Evolutionary conservation across 2,797 vertebrate genomes (phyloP).

Genomic region (Sebastes flavidus): DNA sequence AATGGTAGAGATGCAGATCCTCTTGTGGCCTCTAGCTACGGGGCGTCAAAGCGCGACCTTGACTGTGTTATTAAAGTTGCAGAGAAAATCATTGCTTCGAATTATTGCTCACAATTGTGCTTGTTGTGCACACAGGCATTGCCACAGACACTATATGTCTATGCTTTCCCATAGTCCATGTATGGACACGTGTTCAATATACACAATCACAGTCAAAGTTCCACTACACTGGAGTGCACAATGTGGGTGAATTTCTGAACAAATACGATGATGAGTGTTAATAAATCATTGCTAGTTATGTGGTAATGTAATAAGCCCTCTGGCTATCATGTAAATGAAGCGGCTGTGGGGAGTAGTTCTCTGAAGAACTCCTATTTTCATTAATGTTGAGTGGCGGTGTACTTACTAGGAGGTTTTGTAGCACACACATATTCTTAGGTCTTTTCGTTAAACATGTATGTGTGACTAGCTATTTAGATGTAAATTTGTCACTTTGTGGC

Average conservation of each 20-base stretch:
- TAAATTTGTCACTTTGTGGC: not conserved
- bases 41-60: not conserved
- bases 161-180: not conserved
- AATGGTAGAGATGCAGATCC: not conserved
- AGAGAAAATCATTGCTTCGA: not conserved
- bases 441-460: not conserved
- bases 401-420: not conserved
- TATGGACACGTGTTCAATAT: not conserved
- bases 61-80: not conserved
- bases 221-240: not conserved
- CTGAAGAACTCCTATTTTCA: slow-evolving; percentile 9
- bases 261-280: not conserved
- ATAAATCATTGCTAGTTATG: slow-evolving; percentile 30
- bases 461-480: not conserved
- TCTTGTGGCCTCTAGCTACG: not conserved
- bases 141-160: not conserved
- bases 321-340: slow-evolving; percentile 27
- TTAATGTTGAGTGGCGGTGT: not conserved
- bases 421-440: not conserved
- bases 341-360: not conserved
- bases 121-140: not conserved
- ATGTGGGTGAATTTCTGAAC: not conserved
- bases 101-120: not conserved
- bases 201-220: not conserved
- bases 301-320: slow-evolving; percentile 24